Conservation (phyloP, 2,888 invertebrate genomes). For the Trichogramma evanescens region DNA sequence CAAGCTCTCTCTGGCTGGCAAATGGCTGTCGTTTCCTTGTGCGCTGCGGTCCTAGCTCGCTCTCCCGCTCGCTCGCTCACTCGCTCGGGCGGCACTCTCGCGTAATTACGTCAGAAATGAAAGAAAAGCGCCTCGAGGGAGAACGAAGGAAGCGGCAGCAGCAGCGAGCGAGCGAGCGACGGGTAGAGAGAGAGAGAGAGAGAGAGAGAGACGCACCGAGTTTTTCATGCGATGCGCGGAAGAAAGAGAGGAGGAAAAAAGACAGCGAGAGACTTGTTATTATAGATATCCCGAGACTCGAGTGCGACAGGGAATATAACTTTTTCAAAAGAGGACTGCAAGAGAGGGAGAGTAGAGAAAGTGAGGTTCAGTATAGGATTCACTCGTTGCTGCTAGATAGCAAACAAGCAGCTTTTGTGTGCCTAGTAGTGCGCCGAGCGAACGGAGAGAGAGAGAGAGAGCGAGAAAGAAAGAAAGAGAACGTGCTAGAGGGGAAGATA, state of each 20-base stretch:
- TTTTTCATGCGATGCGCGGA: slow-evolving; percentile 6
- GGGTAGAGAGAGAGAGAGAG: slow-evolving; percentile 5
- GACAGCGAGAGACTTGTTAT: slow-evolving; percentile 2
- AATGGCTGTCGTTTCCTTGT: slow-evolving; percentile 9
- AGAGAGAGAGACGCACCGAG: slow-evolving; percentile 5
- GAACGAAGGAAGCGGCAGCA: slow-evolving; percentile 10
- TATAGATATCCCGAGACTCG: slow-evolving; percentile 4
- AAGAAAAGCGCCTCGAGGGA: slow-evolving; percentile 35
- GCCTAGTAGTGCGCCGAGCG: background rate
- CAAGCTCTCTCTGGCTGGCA: slow-evolving; percentile 9
- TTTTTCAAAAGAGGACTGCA: slow-evolving; percentile 11
- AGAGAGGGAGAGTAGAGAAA: background rate
- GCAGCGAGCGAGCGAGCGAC: slow-evolving; percentile 11
- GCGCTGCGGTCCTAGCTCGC: background rate
- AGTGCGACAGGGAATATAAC: slow-evolving; percentile 12
- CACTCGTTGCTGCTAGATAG: too few species aligned
- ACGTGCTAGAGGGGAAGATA: background rate
- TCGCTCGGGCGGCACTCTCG: slow-evolving; percentile 24
- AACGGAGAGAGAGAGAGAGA: background rate
- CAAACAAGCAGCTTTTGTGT: too few species aligned
- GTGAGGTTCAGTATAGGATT: background rate
- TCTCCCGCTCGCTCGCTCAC: slow-evolving; percentile 1
- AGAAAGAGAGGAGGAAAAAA: background rate
- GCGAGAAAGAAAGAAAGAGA: background rate
- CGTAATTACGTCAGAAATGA: slow-evolving; percentile 38